Base-by-base conservation (phyloP, 2,888 invertebrate genomes). In the Micoletzkya japonica region DNA sequence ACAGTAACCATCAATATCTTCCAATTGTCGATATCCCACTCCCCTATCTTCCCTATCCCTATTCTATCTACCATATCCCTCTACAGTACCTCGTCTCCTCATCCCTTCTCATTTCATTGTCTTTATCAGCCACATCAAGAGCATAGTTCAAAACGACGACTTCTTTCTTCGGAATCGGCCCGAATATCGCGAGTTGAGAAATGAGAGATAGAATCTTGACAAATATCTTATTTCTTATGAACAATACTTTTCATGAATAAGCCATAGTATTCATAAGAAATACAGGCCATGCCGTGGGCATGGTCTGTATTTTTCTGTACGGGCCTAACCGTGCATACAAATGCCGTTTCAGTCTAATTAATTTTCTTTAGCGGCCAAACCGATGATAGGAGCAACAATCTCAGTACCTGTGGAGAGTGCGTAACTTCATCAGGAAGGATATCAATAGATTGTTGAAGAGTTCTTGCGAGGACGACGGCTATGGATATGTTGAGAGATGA, bases 141-240 rank as follows among this genome's bases (percentile, higher is more conserved):
- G 39, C 50, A 24, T 39, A 34, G 36, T 64, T 69, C 63, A 39
- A 30, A 0, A 64, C 64, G 7, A 64, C 36, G 26, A 58, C 50
- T 32, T 78, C 79, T 58, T 79, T 79, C 54, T 76, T 77, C 2
- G 79, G 79, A 24, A 79, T 76, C 10, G 79, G 78, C 2, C 79
- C 79, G 57, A 77, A 79, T 1, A 76, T 52, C 10, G 77, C 75
- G 2, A 79, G 54, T 28, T 71, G 50, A 20, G 44, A 24, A 10
- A 69, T n/a, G 36, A 69, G 58, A 20, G 56, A 39, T 20, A 37
- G 44, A 1, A 67, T 26, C 67, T 67, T n/a, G 56, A 50, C 2
- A 39, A n/a, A 24, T 36, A 59, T 37, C 24, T 24, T n/a, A 14
- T n/a, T 52, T n/a, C 7, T 6, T 6, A 14, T 52, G n/a, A 52